phyloP scores from a whole-genome alignment of 2,888 invertebrate genomes.

The Thalpophila matura region DNA sequence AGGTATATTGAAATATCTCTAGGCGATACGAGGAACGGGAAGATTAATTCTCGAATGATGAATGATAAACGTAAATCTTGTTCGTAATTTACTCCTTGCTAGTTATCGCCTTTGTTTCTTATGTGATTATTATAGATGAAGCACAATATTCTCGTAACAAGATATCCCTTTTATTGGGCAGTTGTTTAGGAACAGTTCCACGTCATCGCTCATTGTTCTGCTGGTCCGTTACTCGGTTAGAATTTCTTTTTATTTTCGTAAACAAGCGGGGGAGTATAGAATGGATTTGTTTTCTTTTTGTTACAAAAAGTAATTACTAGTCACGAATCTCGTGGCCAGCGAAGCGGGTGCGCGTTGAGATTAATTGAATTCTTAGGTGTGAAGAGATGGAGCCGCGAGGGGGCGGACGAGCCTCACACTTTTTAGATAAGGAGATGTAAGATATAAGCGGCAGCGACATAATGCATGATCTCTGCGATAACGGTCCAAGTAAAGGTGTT shows the following conservation, averaged over 20 bases:
- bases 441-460: constrained; percentile 57
- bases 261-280: constrained; percentile 70
- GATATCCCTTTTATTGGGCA: constrained; percentile 58
- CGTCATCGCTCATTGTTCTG: constrained; percentile 80
- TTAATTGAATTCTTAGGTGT: constrained; percentile 90
- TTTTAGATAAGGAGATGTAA: constrained; percentile 67
- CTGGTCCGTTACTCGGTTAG: constrained; percentile 74
- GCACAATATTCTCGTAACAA: constrained; percentile 64
- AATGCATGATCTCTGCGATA: constrained; percentile 50
- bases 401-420: constrained; percentile 70
- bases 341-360: constrained; percentile 79
- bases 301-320: constrained; percentile 86
- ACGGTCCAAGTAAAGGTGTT: constrained; percentile 10
- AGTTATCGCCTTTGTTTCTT: constrained; percentile 79
- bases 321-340: constrained; percentile 83
- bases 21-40: constrained; percentile 79
- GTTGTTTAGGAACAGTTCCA: constrained; percentile 69
- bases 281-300: constrained; percentile 73
- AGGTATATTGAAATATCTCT: constrained; percentile 87
- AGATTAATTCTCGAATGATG: constrained; percentile 86
- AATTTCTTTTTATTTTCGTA: constrained; percentile 73
- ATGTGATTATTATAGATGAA: constrained; percentile 64
- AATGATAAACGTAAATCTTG: constrained; percentile 83
- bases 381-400: constrained; percentile 75
- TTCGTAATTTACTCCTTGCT: constrained; percentile 82